Conservation (phyloP, 2,888 invertebrate species). For the Drosophila anomelani region DNA sequence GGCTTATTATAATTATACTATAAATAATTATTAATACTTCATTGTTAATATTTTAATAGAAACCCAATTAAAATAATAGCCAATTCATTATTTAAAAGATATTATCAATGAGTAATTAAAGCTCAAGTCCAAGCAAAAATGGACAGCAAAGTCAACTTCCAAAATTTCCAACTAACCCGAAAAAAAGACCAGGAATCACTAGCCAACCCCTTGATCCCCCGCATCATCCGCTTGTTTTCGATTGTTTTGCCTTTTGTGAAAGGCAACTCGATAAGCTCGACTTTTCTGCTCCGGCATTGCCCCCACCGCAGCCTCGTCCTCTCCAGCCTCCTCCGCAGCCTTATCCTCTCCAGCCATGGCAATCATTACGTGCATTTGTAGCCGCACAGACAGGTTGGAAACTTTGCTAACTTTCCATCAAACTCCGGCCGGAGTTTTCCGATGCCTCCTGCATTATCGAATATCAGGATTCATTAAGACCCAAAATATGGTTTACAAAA, state of each 20-base stretch:
- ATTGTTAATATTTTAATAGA: not conserved
- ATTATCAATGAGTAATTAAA: slow-evolving; percentile 1
- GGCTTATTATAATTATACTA: not conserved
- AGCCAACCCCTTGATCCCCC: not conserved
- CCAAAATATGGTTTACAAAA: slow-evolving; percentile 62
- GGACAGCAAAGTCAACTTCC: slow-evolving; percentile 32
- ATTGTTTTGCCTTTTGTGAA: slow-evolving; percentile 30
- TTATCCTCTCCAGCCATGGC: slow-evolving; percentile 15
- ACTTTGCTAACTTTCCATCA: slow-evolving; percentile 67
- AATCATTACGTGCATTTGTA: slow-evolving; percentile 53
- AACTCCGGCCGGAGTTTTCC: slow-evolving; percentile 37
- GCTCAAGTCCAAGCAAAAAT: not conserved
- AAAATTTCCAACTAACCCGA: slow-evolving; percentile 7
- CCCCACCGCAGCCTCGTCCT: not conserved
- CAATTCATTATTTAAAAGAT: too few species aligned
- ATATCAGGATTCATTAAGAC: slow-evolving; percentile 79
- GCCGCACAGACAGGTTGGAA: slow-evolving; percentile 58
- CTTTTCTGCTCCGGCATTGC: slow-evolving; percentile 40
- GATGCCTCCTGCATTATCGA: slow-evolving; percentile 69
- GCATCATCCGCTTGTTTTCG: not conserved
- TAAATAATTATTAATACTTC: not conserved
- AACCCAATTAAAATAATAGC: too few species aligned
- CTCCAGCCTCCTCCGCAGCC: slow-evolving; percentile 2
- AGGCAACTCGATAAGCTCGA: slow-evolving; percentile 64
- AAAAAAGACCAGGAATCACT: not conserved